A percentile compares a stretch with the other conserved stretches of the same genome.
These are phyloP conservation scores for Cyprinodon tularosa DNA, from an alignment of 2,113 vertebrate genomes.

Conservation along the genomic window DNA sequence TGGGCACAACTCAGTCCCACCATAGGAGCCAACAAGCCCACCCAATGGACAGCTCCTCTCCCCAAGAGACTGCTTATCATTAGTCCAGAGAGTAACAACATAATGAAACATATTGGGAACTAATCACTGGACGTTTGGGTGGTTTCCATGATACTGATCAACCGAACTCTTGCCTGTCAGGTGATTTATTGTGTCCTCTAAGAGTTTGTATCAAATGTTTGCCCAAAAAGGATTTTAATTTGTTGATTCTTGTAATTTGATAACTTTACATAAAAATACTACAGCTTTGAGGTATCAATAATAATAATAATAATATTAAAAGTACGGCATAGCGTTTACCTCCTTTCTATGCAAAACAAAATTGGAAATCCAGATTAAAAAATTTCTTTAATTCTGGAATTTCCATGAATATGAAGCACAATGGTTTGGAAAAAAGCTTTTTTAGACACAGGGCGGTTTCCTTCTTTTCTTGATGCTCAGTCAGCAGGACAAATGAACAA, in stretches of 20 bases:
- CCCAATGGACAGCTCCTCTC: slow-evolving; percentile 60
- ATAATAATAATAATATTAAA: neutral
- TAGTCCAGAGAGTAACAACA: slow-evolving; percentile 56
- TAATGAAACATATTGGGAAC: slow-evolving; percentile 54
- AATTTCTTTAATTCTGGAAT: neutral
- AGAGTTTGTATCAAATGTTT: slow-evolving; percentile 17
- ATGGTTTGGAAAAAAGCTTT: neutral
- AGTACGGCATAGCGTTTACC: neutral
- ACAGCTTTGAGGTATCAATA: neutral
- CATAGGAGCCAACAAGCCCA: slow-evolving; percentile 72
- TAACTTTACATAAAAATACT: neutral
- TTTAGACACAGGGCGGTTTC: neutral
- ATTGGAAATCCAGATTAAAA: neutral
- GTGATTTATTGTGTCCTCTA: slow-evolving; percentile 10
- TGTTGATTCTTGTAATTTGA: neutral
- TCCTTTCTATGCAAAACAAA: neutral
- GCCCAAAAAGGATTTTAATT: slow-evolving; percentile 8
- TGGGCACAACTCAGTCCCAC: slow-evolving; percentile 75
- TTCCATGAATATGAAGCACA: neutral
- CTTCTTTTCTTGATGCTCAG: slow-evolving; percentile 39
- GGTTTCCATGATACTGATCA: neutral
- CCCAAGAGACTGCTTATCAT: slow-evolving; percentile 60
- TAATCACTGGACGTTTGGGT: slow-evolving; percentile 26
- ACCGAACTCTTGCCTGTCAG: neutral
- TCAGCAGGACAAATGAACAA: slow-evolving; percentile 44